Evolutionary conservation across 2,113 vertebrate species (phyloP).

Genomic region (Neolamprologus cancellatus): DNA sequence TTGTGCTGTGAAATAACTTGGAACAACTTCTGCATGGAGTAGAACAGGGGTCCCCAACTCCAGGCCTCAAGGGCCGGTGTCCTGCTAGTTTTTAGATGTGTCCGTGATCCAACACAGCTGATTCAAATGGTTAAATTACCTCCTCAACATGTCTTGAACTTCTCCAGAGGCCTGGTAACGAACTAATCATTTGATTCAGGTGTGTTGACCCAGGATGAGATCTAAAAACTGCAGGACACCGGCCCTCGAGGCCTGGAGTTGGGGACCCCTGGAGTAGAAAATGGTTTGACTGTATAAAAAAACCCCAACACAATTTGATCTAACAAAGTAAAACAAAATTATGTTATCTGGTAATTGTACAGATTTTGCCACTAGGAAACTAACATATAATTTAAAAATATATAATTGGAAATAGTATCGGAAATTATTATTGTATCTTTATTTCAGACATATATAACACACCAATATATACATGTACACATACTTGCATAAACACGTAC

Average conservation of each 20-base stretch:
- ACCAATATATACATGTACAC: neutral
- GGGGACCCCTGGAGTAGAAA: neutral
- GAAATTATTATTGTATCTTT: neutral
- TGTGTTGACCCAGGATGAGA: too few relatives aligned
- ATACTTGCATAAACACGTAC: neutral
- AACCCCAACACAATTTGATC: accelerated
- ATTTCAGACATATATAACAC: neutral
- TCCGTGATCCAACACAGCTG: accelerated
- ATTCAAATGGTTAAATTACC: accelerated
- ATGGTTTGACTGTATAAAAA: neutral
- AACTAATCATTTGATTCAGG: too few relatives aligned
- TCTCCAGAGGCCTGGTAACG: too few relatives aligned
- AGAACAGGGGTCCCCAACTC: neutral
- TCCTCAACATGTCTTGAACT: too few relatives aligned
- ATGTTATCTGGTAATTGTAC: neutral
- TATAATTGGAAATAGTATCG: neutral
- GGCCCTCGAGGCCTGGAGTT: too few relatives aligned
- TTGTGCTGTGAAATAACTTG: neutral
- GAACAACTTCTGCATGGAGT: neutral
- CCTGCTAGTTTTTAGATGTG: too few relatives aligned
- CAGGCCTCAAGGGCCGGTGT: accelerated
- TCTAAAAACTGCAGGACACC: too few relatives aligned
- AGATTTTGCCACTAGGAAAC: neutral
- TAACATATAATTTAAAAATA: neutral
- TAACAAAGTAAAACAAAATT: neutral